These are phyloP conservation scores for Carollia perspicillata DNA, from an alignment of 2,113 vertebrate species.

Conservation along the genomic window DNA sequence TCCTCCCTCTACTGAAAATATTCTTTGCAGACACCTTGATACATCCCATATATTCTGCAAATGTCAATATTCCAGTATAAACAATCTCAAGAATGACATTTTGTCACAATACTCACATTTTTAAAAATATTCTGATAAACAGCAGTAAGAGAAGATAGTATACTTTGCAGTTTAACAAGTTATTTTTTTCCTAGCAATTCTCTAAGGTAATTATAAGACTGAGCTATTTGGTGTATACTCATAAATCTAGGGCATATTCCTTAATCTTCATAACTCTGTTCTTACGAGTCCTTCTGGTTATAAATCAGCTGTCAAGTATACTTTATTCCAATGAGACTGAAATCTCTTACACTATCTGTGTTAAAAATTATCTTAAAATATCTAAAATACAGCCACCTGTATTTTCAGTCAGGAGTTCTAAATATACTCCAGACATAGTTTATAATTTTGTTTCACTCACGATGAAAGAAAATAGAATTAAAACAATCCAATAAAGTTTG, in stretches of 20 bases:
- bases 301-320: conserved; percentile 34
- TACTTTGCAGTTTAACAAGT: neutral
- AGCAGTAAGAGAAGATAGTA: neutral
- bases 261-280: conserved; percentile 21
- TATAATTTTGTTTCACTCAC: conserved; percentile 22
- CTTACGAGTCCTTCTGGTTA: conserved; percentile 6
- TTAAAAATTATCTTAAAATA: conserved; percentile 58
- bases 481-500: neutral
- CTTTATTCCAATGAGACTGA: conserved; percentile 36
- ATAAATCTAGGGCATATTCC: conserved; percentile 10
- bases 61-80: neutral
- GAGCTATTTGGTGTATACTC: neutral
- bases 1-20: neutral
- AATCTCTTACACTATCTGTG: conserved; percentile 41
- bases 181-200: conserved; percentile 17
- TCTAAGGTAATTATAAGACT: conserved; percentile 34
- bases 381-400: conserved; percentile 47
- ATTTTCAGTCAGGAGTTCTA: conserved; percentile 14
- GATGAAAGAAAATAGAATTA: neutral
- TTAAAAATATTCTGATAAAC: neutral
- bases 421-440: conserved; percentile 41
- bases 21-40: neutral
- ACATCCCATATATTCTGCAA: neutral
- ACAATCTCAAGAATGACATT: neutral
- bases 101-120: neutral